Base-by-base conservation (phyloP, 2,888 invertebrate genomes). In the Drosophila paranaensis region DNA sequence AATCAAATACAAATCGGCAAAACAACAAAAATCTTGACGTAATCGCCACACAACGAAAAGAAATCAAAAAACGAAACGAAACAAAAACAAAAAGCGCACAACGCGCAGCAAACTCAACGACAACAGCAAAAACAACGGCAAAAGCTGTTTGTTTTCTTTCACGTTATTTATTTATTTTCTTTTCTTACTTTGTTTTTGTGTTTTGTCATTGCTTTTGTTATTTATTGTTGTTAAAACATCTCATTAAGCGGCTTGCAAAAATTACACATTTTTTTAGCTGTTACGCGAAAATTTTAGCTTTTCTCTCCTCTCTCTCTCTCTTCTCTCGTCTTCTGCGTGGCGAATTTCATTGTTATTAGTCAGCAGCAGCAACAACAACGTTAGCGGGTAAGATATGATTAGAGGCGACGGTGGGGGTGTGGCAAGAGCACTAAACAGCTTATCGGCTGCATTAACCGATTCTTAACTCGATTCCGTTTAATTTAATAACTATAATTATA, bases 11-110 rank as follows among this genome's bases (percentile, higher is more conserved):
- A 74, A 86, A 89, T 82, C 77, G 73, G 60, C 68, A 73, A 74
- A 75, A 85, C 69, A 81, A 85, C 75, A 83, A 80, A 77, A 77
- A 77, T 89, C 75, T 81, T 89, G 76, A 81, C 85, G 85, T 85
- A 85, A 85, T 89, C 89, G 71, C 79, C 76, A 71, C 57, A 68
- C 77, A 81, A 77, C 68, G 75, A 53, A 71, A 86, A 73, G 58
- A 66, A 81, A 81, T 62, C 71, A 65, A 67, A 64, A 67, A 27
- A 27, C 33, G 33, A 43, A 35, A 25, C 33, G 35, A 51, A 51
- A 51, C 51, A 53, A 42, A 67, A 62, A 67, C 58, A 77, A 77
- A 46, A 48, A 58, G 42, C 60, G 58, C 69, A 51, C 57, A 63
- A 43, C 74, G 54, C 69, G 46, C 42, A 67, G 46, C 37, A 53